Evolutionary conservation across 1,140 invertebrate species (phyloP), one percentile per base, ranked within the genome.

Genomic region (Zaprionus capensis): DNA sequence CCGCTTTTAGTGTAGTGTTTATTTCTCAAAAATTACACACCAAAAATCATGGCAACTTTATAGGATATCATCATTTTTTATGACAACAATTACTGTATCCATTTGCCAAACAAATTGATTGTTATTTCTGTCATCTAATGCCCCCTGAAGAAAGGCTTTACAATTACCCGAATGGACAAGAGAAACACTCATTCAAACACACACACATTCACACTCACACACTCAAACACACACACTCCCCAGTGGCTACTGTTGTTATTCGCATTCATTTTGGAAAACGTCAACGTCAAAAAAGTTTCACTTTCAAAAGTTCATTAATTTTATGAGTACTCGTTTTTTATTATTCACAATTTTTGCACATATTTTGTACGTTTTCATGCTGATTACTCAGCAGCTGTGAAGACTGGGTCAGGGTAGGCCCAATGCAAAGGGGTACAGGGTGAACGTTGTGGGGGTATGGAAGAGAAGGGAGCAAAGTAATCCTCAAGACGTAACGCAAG

Each of bases 251-350:
- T 74, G 51, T 69, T 69, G 51, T 69, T 69, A 63, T 63, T 51
- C 20, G n/a, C 65, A 64, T 74, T 81, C 22, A 56, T 79, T 78
- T 78, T 73, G 20, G 17, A 73, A 69, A 69, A 70, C 66, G 59
- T 70, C 66, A 63, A 75, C 51, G 46, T 15, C 41, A 55, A 56
- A 59, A 81, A 76, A 88, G 78, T 88, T 88, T 88, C 84, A 88
- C 84, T 88, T 88, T 88, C 84, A 70, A 76, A 84, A 88, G 61
- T 76, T 79, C 58, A 85, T 85, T 76, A 90, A 85, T 74, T 85
- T 88, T 79, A 90, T 65, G 81, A 57, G 69, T 76, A 80, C 83
- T 67, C 74, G 77, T 83, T 87, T 76, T 65, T 59, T 53, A 34
- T 12, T 12, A 53, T 58, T 17, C 14, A 46, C 41, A 67, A 14